phyloP scores from a whole-genome alignment of 2,113 vertebrate genomes.

The Ancistrus triradiatus region DNA sequence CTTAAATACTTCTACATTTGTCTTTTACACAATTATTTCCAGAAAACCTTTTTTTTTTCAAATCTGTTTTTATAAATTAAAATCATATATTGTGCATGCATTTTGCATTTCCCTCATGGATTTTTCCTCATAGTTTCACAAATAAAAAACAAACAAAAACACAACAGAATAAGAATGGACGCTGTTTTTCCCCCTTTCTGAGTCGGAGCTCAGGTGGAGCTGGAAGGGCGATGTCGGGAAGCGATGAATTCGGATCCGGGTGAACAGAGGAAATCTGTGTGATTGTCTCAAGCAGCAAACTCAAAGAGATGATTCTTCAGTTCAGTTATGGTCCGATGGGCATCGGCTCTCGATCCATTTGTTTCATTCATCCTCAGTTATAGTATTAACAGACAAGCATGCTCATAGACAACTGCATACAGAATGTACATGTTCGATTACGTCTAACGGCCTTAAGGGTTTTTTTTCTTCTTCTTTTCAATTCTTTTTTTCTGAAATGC shows the following conservation, averaged over 20 bases:
- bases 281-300: conserved; percentile 63
- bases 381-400: conserved; percentile 51
- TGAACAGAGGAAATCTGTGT: conserved; percentile 63
- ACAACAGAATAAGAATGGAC: conserved; percentile 10
- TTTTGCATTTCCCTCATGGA: conserved; percentile 65
- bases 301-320: conserved; percentile 47
- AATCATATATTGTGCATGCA: conserved; percentile 72
- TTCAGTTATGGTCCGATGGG: conserved; percentile 42
- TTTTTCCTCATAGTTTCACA: conserved; percentile 64
- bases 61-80: conserved; percentile 62
- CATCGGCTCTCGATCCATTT: conserved; percentile 49
- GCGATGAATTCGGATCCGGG: conserved; percentile 64
- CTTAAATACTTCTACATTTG: conserved; percentile 63
- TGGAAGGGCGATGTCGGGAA: conserved; percentile 55
- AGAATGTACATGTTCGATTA: conserved; percentile 44
- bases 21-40: conserved; percentile 62
- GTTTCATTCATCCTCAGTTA: conserved; percentile 50
- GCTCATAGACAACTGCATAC: conserved; percentile 57
- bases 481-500: conserved; percentile 36
- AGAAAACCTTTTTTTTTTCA: conserved; percentile 56
- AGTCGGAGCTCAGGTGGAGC: conserved; percentile 59
- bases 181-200: conserved; percentile 30
- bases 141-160: conserved; percentile 43
- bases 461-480: conserved; percentile 21
- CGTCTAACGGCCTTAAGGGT: conserved; percentile 27